phyloP scores from a whole-genome alignment of 2,888 invertebrate species.

The Spisula subtruncata region DNA sequence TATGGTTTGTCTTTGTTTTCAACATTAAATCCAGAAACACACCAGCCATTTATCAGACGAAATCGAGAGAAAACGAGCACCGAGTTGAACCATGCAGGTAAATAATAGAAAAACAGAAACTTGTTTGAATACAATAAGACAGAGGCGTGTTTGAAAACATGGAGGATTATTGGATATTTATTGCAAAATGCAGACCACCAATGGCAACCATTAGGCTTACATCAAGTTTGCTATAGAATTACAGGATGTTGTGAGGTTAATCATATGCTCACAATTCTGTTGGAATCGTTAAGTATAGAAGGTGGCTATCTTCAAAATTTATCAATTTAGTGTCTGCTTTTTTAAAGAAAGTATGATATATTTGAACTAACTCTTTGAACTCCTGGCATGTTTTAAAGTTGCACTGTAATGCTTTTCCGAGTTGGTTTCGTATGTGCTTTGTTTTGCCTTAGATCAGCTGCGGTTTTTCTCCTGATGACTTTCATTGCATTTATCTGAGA shows the following conservation, averaged over 20 bases:
- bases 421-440: too few species aligned
- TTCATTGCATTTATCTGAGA: too few species aligned
- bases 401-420: too few species aligned
- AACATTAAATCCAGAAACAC: neutral
- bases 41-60: neutral
- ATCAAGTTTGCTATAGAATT: neutral
- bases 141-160: neutral
- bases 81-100: neutral
- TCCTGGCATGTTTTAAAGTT: too few species aligned
- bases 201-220: neutral
- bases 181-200: constrained; percentile 20
- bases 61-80: neutral
- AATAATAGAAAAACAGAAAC: constrained; percentile 15
- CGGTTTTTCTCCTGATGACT: too few species aligned
- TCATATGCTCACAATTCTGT: constrained; percentile 20
- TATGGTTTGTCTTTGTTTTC: neutral
- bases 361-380: neutral
- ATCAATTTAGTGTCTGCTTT: constrained; percentile 10
- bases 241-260: constrained; percentile 19
- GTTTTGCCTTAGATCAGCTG: too few species aligned
- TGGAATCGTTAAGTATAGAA: constrained; percentile 8
- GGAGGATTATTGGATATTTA: constrained; percentile 9
- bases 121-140: constrained; percentile 8
- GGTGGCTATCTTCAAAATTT: neutral
- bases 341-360: neutral